Base-by-base conservation (phyloP, 2,888 invertebrate species). In the Mystacides longicornis region DNA sequence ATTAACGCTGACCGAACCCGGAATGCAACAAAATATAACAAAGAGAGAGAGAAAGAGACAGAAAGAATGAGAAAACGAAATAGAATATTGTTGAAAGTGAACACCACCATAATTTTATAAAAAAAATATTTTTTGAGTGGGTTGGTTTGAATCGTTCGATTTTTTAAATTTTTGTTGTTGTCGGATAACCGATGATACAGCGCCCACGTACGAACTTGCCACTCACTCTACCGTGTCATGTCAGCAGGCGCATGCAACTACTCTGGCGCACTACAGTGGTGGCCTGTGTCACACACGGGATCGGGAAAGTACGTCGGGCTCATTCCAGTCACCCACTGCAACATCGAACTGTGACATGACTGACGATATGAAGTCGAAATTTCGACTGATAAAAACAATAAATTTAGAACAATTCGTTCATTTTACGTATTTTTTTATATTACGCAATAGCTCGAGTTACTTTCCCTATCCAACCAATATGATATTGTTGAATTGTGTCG, bases 1-100 rank as follows among this genome's bases (percentile, higher is more conserved):
- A 69, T 49, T 60, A 63, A 67, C 59, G 70, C 37, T 33, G 68
- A 31, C 51, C 11, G 48, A 50, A 48, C 31, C 33, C 45, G 45
- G 49, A 48, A 55, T 23, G 52, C 49, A 54, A 47, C 52, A 49
- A 16, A 43, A 52, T 31, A 53, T 19, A 42, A 54, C 14, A 45
- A 18, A 55, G 46, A 52, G 47, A 43, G 18, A 49, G 45, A 19
- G 22, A 23, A 20, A 23, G 7, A 33, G 33, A 27, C 20, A 45
- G 21, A 21, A 11, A 45, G 4, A 11, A 27, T 7, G 7, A 27
- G 27, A 27, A 37, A n/a, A 14, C 16, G 16, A 14, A 16, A n/a
- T n/a, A 37, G 4, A 37, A 37, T 37, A 37, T 27, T 7, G 27
- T 7, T 27, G 11, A n/a, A n/a, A n/a, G n/a, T n/a, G n/a, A n/a